These are phyloP conservation scores for Nezara viridula DNA, from an alignment of 2,888 invertebrate species.

Conservation along the genomic window DNA sequence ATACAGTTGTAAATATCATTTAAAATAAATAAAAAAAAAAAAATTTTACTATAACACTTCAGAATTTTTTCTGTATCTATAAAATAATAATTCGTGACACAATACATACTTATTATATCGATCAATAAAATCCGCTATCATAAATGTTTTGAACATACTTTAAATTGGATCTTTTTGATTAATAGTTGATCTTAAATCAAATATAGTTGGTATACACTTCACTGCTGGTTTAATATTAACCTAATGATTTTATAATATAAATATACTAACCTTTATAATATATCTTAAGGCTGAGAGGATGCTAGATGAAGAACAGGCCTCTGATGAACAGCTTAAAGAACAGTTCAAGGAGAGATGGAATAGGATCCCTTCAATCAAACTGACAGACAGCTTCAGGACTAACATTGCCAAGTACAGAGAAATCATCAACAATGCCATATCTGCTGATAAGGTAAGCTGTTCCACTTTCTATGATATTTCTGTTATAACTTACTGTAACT, in stretches of 20 bases:
- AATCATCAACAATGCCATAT: conserved; percentile 91
- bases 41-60: no score
- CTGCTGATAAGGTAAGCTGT: conserved; percentile 73
- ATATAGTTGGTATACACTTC: neutral
- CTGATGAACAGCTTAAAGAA: conserved; percentile 86
- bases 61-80: no score
- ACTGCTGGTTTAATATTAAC: neutral
- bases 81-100: no score
- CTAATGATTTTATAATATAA: neutral
- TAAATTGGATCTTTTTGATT: no score
- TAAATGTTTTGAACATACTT: no score
- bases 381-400: conserved; percentile 89
- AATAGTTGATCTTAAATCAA: no score
- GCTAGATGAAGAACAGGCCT: conserved; percentile 91
- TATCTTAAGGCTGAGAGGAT: conserved; percentile 73
- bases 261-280: neutral
- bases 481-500: no score
- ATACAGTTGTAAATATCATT: no score
- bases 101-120: no score
- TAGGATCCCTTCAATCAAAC: conserved; percentile 86
- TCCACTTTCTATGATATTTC: neutral
- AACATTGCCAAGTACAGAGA: conserved; percentile 94
- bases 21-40: no score
- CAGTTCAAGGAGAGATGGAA: conserved; percentile 97
- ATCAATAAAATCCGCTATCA: no score